Percentiles rank a stretch among this genome's conserved stretches.
Conservation (phyloP, 1,140 invertebrate genomes). For the Neodiprion virginianus region DNA sequence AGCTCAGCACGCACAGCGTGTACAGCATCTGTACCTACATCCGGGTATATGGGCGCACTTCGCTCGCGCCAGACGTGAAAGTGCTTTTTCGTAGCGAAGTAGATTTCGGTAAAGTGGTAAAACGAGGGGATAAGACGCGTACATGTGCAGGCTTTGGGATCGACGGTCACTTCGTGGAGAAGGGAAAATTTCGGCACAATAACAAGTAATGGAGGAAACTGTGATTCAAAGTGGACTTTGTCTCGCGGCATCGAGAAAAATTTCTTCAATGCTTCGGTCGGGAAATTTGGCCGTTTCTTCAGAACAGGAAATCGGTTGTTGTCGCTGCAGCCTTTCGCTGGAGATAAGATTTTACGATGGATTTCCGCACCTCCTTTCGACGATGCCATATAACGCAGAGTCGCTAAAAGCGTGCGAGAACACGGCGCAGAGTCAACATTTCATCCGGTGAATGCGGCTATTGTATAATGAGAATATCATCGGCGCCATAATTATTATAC, state of each 20-base stretch:
- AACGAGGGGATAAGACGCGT: neutral
- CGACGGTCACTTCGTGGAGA: neutral
- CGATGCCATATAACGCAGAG: neutral
- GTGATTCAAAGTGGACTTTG: neutral
- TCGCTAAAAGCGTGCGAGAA: conserved; percentile 1
- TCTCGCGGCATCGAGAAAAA: neutral
- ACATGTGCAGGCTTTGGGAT: neutral
- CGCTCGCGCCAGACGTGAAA: conserved; percentile 33
- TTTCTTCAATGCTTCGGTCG: neutral
- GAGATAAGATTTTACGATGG: neutral
- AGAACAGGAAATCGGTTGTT: neutral
- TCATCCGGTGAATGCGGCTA: neutral
- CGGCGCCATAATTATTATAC: neutral
- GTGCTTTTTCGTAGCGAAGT: conserved; percentile 23
- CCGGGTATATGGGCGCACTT: neutral
- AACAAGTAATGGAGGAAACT: too few species aligned
- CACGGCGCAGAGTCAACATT: neutral
- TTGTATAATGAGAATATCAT: neutral
- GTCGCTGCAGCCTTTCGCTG: neutral
- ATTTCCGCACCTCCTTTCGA: neutral
- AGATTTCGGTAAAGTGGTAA: neutral
- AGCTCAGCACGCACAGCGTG: conserved; percentile 1
- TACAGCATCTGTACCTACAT: neutral
- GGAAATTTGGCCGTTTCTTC: neutral
- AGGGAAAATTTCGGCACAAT: neutral